Conservation (phyloP, 1,140 invertebrate genomes). For the Aradophagus sp. region DNA sequence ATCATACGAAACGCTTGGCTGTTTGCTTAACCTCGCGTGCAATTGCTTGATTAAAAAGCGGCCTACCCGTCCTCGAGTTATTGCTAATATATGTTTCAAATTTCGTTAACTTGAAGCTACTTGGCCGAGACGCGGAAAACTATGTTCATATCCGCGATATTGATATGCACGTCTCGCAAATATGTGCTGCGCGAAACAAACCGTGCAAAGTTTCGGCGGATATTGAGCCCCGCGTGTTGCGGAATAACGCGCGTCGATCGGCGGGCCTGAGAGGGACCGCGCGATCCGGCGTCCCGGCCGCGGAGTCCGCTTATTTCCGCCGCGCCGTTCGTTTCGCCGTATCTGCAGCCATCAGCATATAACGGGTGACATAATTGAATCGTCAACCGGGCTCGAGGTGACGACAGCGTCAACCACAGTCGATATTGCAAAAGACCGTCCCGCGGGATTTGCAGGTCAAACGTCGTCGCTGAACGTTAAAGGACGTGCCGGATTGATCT, state of each 20-base stretch:
- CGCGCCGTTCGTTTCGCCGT: slow-evolving; percentile 40
- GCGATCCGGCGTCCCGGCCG: slow-evolving; percentile 25
- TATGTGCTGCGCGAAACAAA: slow-evolving; percentile 48
- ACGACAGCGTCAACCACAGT: slow-evolving; percentile 40
- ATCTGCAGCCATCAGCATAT: slow-evolving; percentile 55
- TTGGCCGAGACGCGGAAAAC: slow-evolving; percentile 48
- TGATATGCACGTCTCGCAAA: slow-evolving; percentile 51
- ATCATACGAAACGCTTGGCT: no score
- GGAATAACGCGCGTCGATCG: slow-evolving; percentile 40
- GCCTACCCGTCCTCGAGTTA: no score
- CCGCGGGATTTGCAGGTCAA: slow-evolving; percentile 38
- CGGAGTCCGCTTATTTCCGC: slow-evolving; percentile 18
- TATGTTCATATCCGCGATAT: slow-evolving; percentile 54
- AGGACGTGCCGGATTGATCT: slow-evolving; percentile 46
- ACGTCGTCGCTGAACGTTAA: slow-evolving; percentile 47
- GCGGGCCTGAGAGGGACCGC: slow-evolving; percentile 14
- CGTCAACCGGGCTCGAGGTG: slow-evolving; percentile 43
- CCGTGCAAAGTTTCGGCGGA: slow-evolving; percentile 42
- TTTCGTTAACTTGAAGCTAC: slow-evolving; percentile 29
- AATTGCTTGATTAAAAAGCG: slow-evolving; percentile 11
- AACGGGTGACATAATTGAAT: slow-evolving; percentile 54
- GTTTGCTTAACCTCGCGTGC: slow-evolving; percentile 2
- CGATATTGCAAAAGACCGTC: slow-evolving; percentile 44
- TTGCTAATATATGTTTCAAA: slow-evolving; percentile 36
- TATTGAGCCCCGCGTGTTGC: slow-evolving; percentile 48